Conservation (phyloP, 2,113 vertebrate species). For the Larimichthys polyactis region DNA sequence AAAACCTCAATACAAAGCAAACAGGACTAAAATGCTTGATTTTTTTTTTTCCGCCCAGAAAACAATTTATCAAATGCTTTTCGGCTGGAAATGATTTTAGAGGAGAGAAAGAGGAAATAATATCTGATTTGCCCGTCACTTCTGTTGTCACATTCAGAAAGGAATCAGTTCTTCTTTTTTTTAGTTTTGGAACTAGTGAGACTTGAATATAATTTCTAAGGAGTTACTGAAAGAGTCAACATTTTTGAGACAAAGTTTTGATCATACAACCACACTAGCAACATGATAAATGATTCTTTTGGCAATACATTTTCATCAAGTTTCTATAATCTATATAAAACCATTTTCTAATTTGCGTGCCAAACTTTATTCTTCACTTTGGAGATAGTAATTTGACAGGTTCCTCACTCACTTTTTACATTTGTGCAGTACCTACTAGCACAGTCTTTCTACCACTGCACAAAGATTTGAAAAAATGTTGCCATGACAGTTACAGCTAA, state of each 20-base stretch:
- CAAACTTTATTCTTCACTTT: no score
- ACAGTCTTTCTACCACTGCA: neutral
- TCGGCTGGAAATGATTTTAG: slow-evolving; percentile 12
- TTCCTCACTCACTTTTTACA: neutral
- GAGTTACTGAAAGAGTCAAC: neutral
- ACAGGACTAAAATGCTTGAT: slow-evolving; percentile 19
- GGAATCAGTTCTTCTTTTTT: neutral
- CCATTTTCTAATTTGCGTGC: neutral
- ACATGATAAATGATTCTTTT: neutral
- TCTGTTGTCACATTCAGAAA: slow-evolving; percentile 25
- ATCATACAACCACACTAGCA: neutral
- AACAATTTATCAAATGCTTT: slow-evolving; percentile 36
- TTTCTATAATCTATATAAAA: no score
- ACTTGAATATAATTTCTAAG: neutral
- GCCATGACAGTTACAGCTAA: neutral
- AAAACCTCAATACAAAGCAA: slow-evolving; percentile 46
- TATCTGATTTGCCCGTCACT: slow-evolving; percentile 37
- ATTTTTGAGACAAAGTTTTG: neutral
- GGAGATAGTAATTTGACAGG: neutral
- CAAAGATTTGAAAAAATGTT: neutral
- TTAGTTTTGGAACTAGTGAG: neutral
- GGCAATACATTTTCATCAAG: neutral
- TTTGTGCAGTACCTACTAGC: no score
- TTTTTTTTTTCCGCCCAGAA: slow-evolving; percentile 7
- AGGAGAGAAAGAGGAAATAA: slow-evolving; percentile 8